Evolutionary conservation across 2,113 vertebrate genomes (phyloP).

Genomic region (Herpetotheres cachinnans): DNA sequence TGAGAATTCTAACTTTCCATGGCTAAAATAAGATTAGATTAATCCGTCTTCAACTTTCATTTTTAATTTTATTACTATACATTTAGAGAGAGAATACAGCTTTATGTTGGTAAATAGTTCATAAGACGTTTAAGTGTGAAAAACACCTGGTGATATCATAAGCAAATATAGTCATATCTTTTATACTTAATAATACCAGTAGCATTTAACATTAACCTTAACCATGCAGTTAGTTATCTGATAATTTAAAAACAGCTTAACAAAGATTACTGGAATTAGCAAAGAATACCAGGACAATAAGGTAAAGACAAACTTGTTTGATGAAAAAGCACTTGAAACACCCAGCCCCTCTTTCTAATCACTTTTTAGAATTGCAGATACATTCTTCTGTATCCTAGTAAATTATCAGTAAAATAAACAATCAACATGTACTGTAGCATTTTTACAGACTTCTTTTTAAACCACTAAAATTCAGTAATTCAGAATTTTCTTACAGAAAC

Average conservation of each 20-base stretch:
- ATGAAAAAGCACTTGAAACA: background rate
- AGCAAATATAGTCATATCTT: background rate
- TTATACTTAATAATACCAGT: background rate
- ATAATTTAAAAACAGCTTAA: background rate
- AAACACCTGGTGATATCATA: background rate
- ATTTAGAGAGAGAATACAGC: background rate
- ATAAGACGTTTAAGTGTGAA: background rate
- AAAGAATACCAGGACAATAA: background rate
- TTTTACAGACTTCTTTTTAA: background rate
- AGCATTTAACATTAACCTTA: background rate
- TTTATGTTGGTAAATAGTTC: background rate
- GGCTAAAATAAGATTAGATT: background rate
- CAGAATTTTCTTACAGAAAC: background rate
- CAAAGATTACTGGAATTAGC: background rate
- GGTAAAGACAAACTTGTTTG: background rate
- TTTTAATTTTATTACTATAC: background rate
- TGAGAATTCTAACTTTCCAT: background rate
- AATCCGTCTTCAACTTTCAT: background rate
- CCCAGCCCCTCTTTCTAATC: background rate
- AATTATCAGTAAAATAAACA: too few relatives aligned
- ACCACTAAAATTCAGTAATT: background rate
- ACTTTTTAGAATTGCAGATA: background rate
- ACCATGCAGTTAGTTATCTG: background rate
- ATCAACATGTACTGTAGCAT: background rate
- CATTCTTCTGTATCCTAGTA: background rate